phyloP scores from a whole-genome alignment of 2,888 invertebrate species.

The Diarsia brunnea region DNA sequence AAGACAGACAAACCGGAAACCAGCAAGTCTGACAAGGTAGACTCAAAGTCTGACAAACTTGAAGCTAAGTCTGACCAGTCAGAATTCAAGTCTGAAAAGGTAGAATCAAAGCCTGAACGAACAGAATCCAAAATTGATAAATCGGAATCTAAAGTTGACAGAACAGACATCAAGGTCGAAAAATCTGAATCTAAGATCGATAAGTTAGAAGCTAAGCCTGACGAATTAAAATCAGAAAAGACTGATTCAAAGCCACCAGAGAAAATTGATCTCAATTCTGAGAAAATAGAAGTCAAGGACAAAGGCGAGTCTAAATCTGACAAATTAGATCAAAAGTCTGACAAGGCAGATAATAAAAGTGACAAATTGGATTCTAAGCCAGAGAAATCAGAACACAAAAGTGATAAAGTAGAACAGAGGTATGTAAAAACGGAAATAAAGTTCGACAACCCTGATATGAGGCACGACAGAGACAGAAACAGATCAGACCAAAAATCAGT shows the following conservation, averaged over 20 bases:
- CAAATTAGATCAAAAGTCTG: conserved; percentile 54
- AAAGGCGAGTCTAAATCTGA: conserved; percentile 59
- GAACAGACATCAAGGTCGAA: conserved; percentile 41
- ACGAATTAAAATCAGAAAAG: conserved; percentile 68
- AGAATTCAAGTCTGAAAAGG: conserved; percentile 44
- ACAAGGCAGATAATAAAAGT: conserved; percentile 47
- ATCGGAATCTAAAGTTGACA: conserved; percentile 48
- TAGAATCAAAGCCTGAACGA: conserved; percentile 44
- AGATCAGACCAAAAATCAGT: conserved; percentile 56
- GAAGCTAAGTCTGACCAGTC: conserved; percentile 39
- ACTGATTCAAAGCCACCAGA: conserved; percentile 63
- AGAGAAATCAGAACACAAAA: conserved; percentile 57
- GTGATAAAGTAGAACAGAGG: conserved; percentile 50
- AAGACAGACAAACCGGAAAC: conserved; percentile 49
- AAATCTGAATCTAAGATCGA: conserved; percentile 46
- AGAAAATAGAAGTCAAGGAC: conserved; percentile 66
- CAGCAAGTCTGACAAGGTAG: conserved; percentile 42
- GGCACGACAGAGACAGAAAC: conserved; percentile 59
- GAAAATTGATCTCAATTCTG: conserved; percentile 63
- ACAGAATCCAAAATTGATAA: conserved; percentile 52
- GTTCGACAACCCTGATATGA: conserved; percentile 63
- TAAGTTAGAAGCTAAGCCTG: conserved; percentile 61
- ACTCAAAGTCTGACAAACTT: conserved; percentile 38
- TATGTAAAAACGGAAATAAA: conserved; percentile 63
- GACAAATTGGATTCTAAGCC: conserved; percentile 55